Evolutionary conservation across 2,888 invertebrate species (phyloP), one percentile per base, ranked within the genome.

Genomic region (Drosophila imparisetae): DNA sequence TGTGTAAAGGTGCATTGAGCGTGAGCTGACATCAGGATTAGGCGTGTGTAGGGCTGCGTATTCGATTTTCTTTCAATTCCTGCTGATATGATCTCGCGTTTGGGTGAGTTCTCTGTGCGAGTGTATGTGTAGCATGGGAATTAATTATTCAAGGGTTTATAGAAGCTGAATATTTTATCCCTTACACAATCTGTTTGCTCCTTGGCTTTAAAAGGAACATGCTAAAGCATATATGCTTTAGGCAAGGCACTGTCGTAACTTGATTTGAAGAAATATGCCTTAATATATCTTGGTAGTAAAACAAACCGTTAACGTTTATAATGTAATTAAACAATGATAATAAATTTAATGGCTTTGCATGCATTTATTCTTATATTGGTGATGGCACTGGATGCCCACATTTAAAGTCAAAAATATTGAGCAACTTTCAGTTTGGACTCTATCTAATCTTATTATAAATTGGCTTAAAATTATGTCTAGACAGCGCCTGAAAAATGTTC

Each of bases 101-200:
- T 64, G 50, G 34, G 34, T 76, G 49, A 42, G 42, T 59, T 34
- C 21, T 24, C 30, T 53, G n/a, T 63, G 64, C 36, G n/a, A 66
- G 60, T 64, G 59, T 32, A 62, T 34, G 10, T 50, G 48, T 54
- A 40, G 57, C 50, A 49, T 55, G 45, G 58, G 66, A 78, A 86
- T 84, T 84, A 89, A 84, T 89, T 89, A 89, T 89, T 86, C 78
- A 86, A 54, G 42, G 67, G 71, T 62, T 60, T 72, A 75, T 24
- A 52, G 38, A 63, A 75, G 69, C 75, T 57, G 36, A 60, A 75
- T 55, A 40, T 67, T 55, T 53, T 42, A 63, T 63, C 15, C 27
- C 29, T 27, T 27, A 48, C 36, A 45, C 38, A 40, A 32, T 40
- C 60, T n/a, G 36, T 45, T 50, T 38, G 36, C 38, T 30, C 21